Base-by-base conservation (phyloP, 2,888 invertebrate genomes). In the Opisthograptis luteolata region DNA sequence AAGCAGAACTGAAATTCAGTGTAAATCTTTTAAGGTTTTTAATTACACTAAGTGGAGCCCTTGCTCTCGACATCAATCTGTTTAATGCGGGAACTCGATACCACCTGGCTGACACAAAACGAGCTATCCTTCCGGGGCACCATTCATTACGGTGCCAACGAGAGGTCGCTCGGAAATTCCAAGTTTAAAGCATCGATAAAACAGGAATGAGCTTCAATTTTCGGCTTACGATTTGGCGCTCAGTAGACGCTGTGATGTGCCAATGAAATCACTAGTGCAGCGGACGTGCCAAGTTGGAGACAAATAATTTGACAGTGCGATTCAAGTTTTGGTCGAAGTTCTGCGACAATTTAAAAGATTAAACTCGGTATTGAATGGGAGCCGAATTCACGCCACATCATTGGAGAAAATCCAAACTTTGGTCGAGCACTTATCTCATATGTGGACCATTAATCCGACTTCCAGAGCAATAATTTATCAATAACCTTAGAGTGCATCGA, bases 21-120 rank as follows among this genome's bases (percentile, higher is more conserved):
- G 77, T 73, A 76, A 73, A 82, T 82, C 78, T 83, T 81, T 80
- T 79, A 81, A 81, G 81, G 80, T 82, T 75, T 83, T 87, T 88
- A 88, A 88, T 88, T 86, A 86, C 76, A 72, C 70, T 83, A 81
- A 88, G 87, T 87, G 84, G 71, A 60, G 55, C 57, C 67, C 62
- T 59, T 40, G 50, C 54, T 56, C 57, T 64, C 70, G 65, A 70
- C 80, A 79, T 84, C 85, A 86, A 88, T 87, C 83, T 77, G 70
- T 69, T 84, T 85, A 86, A 86, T 84, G 84, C 70, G 66, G 62
- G 53, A 64, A 55, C 61, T 62, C 49, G 58, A 62, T 59, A 65
- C 54, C 49, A 54, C 53, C 56, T 46, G 53, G 53, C 41, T 45
- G 34, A 54, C 45, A 54, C 51, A 65, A 67, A 71, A 66, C 65